Conservation (phyloP, 2,888 invertebrate species). For the Neuroscelio doddi region DNA sequence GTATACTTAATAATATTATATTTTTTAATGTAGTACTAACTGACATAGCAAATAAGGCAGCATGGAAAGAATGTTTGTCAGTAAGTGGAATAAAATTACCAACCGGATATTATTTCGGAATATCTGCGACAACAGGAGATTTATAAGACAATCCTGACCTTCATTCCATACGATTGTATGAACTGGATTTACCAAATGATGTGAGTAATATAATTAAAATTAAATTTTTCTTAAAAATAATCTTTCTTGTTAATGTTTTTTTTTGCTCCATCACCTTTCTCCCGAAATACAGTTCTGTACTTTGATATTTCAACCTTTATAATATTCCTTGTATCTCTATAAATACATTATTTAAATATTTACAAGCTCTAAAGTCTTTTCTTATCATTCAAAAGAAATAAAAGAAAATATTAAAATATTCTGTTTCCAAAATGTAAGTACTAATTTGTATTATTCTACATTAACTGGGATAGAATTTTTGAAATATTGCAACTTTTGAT, state of each 20-base stretch:
- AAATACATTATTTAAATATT: too few species aligned
- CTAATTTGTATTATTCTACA: too few species aligned
- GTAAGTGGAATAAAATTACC: constrained; percentile 93
- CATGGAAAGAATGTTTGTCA: constrained; percentile 94
- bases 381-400: too few species aligned
- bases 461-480: too few species aligned
- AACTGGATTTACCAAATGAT: constrained; percentile 85
- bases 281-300: not conserved
- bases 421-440: too few species aligned
- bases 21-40: constrained; percentile 81
- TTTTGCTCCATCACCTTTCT: too few species aligned
- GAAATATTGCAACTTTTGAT: too few species aligned
- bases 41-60: constrained; percentile 92
- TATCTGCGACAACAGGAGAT: constrained; percentile 97
- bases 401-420: too few species aligned
- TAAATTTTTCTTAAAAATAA: constrained; percentile 14
- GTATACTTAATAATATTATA: constrained; percentile 1
- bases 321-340: too few species aligned
- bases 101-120: constrained; percentile 95
- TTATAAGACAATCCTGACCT: constrained; percentile 97
- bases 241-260: constrained; percentile 1
- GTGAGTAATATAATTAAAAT: constrained; percentile 66
- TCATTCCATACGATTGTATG: constrained; percentile 91
- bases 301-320: too few species aligned
- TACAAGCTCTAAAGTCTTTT: too few species aligned